phyloP scores from a whole-genome alignment of 2,888 invertebrate genomes.

The Pycnomerus fuliginosus region DNA sequence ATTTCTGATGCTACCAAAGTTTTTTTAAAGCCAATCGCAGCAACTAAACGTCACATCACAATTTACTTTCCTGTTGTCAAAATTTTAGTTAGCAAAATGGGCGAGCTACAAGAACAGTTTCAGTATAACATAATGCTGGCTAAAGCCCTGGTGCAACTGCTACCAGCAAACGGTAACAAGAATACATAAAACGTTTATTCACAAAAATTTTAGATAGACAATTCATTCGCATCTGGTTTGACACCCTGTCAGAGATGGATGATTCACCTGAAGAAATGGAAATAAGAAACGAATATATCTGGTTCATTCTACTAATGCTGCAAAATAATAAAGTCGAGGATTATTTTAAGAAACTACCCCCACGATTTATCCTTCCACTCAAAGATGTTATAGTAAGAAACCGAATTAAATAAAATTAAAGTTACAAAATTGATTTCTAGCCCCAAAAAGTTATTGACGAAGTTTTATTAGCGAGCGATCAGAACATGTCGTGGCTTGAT shows the following conservation, averaged over 20 bases:
- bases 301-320: constrained; percentile 52
- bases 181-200: constrained; percentile 2
- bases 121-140: constrained; percentile 53
- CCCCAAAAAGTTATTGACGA: constrained; percentile 47
- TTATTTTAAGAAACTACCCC: constrained; percentile 49
- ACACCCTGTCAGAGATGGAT: constrained; percentile 45
- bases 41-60: too few relatives aligned
- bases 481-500: constrained; percentile 43
- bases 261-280: constrained; percentile 41
- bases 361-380: constrained; percentile 43
- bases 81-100: background rate
- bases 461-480: constrained; percentile 43
- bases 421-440: constrained; percentile 24
- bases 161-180: constrained; percentile 47
- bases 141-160: constrained; percentile 49
- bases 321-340: constrained; percentile 50
- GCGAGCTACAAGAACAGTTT: constrained; percentile 48
- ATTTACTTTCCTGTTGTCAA: too few relatives aligned
- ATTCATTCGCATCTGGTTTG: constrained; percentile 48
- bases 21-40: too few relatives aligned
- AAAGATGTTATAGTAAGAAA: constrained; percentile 46
- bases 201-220: constrained; percentile 30
- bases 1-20: too few relatives aligned
- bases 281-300: constrained; percentile 52
- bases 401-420: background rate